These are phyloP conservation scores for Sebastiscus albofasciatus DNA, from an alignment of 2,797 vertebrate genomes.

Conservation along the genomic window DNA sequence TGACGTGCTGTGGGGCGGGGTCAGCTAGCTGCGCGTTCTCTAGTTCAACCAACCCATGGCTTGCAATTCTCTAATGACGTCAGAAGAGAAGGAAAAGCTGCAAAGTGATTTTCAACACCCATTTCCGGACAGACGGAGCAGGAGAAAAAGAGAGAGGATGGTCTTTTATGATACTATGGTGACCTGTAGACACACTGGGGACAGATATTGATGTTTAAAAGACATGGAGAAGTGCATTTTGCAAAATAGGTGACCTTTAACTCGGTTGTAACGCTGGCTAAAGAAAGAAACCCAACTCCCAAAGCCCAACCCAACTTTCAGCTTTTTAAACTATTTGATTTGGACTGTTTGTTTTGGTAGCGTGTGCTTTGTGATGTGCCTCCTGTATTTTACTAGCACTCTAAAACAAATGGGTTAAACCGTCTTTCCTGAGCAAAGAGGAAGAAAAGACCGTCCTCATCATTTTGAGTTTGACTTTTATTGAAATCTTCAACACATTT, in stretches of 20 bases:
- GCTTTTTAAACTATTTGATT: constrained; percentile 19
- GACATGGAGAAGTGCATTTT: too few relatives aligned
- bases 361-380: not conserved
- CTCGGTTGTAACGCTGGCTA: not conserved
- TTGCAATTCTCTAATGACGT: too few relatives aligned
- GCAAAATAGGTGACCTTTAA: not conserved
- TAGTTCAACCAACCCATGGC: too few relatives aligned
- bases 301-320: not conserved
- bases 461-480: constrained; percentile 39
- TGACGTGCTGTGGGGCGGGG: too few relatives aligned
- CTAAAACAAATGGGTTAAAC: not conserved
- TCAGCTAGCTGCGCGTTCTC: too few relatives aligned
- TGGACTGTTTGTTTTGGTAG: constrained; percentile 12
- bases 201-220: too few relatives aligned
- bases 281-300: constrained; percentile 27
- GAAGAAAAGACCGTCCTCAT: not conserved
- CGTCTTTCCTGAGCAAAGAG: not conserved
- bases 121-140: too few relatives aligned
- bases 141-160: too few relatives aligned
- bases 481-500: constrained; percentile 42
- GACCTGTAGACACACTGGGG: too few relatives aligned
- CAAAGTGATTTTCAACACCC: too few relatives aligned
- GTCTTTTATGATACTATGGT: too few relatives aligned
- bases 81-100: too few relatives aligned
- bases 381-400: not conserved